These are phyloP conservation scores for Agelaius tricolor DNA, from an alignment of 2,113 vertebrate genomes.

Conservation along the genomic window DNA sequence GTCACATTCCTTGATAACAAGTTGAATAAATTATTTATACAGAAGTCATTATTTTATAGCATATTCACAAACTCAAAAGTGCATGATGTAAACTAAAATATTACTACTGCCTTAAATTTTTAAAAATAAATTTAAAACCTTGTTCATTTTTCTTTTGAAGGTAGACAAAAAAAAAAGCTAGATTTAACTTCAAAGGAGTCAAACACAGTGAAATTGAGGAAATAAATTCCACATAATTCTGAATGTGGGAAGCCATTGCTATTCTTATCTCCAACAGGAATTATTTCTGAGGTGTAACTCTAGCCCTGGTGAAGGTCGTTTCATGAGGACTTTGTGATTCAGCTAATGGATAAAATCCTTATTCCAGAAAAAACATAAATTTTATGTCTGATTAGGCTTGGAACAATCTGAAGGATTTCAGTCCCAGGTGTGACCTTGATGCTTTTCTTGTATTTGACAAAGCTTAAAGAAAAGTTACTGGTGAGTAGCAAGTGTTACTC, in stretches of 20 bases:
- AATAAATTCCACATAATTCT: not conserved
- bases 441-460: not conserved
- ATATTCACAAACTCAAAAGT: not conserved
- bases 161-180: not conserved
- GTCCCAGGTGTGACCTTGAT: not conserved
- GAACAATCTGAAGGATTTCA: not conserved
- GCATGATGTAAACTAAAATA: not conserved
- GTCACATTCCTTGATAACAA: not conserved
- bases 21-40: slow-evolving; percentile 2
- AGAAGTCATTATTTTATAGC: not conserved
- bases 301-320: not conserved
- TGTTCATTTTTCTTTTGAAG: not conserved
- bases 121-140: not conserved
- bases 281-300: not conserved
- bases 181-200: slow-evolving; percentile 25
- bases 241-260: not conserved
- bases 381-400: not conserved
- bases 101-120: not conserved
- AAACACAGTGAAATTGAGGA: not conserved
- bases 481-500: not conserved
- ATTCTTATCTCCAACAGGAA: not conserved
- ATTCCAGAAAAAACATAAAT: not conserved
- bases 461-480: not conserved
- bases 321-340: not conserved
- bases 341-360: not conserved